Percentiles rank a stretch among this genome's conserved stretches.
phyloP scores from a whole-genome alignment of 2,113 vertebrate species.

The Spilogale gracilis region DNA sequence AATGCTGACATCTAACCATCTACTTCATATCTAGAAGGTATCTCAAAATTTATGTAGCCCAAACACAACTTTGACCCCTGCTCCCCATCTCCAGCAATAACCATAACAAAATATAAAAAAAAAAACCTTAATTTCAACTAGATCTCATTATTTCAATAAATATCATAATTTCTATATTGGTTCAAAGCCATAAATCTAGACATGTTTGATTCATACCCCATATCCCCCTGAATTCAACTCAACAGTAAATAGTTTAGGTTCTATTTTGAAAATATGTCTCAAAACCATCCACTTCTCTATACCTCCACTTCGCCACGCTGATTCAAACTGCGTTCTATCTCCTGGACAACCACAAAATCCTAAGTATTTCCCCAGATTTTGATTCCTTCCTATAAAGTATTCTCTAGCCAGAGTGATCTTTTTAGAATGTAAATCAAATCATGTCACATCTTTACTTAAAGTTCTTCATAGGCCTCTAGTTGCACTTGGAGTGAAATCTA shows the following conservation, averaged over 20 bases:
- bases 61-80: background rate
- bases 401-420: background rate
- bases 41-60: background rate
- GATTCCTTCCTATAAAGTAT: background rate
- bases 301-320: background rate
- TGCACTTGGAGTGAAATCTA: background rate
- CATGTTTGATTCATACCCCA: background rate
- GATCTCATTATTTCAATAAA: background rate
- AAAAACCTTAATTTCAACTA: background rate
- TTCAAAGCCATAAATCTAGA: background rate
- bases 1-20: background rate
- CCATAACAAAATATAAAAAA: background rate
- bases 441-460: background rate
- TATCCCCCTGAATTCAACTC: background rate
- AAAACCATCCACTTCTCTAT: background rate
- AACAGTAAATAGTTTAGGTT: background rate
- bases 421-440: background rate
- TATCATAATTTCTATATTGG: background rate
- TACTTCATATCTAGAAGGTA: background rate
- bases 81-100: background rate
- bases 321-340: background rate
- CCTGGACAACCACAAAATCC: background rate
- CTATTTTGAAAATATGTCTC: slow-evolving; percentile 26
- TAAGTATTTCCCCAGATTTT: background rate
- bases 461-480: background rate